Conservation (phyloP, 2,797 vertebrate species). For the Hydrocynus forskahlii region DNA sequence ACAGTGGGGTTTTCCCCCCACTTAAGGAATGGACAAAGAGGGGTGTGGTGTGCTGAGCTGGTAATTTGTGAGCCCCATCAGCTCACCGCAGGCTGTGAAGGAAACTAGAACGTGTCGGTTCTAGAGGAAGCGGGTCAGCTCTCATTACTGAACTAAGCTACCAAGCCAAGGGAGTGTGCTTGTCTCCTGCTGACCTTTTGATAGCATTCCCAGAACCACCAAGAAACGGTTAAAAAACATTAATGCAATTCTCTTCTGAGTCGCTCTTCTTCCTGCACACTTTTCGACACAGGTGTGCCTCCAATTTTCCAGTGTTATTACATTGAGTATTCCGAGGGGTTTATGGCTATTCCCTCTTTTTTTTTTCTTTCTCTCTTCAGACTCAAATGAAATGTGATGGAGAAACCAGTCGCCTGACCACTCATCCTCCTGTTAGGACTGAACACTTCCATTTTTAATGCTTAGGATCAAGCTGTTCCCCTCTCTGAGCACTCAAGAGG, state of each 20-base stretch:
- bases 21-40: background rate
- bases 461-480: slow-evolving; percentile 43
- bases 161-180: slow-evolving; percentile 39
- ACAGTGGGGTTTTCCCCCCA: slow-evolving; percentile 20
- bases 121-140: slow-evolving; percentile 46
- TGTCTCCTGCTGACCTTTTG: slow-evolving; percentile 49
- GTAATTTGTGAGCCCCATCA: slow-evolving; percentile 35
- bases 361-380: slow-evolving; percentile 24
- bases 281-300: slow-evolving; percentile 53
- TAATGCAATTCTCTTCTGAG: slow-evolving; percentile 47
- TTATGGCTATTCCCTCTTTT: slow-evolving; percentile 36
- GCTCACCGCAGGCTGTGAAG: slow-evolving; percentile 39
- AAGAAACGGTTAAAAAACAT: slow-evolving; percentile 51
- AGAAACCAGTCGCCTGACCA: slow-evolving; percentile 52
- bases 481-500: slow-evolving; percentile 23
- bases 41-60: slow-evolving; percentile 7
- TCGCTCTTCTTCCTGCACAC: slow-evolving; percentile 35
- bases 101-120: slow-evolving; percentile 47
- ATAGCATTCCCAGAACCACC: slow-evolving; percentile 60
- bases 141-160: slow-evolving; percentile 36
- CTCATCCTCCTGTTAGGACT: slow-evolving; percentile 46
- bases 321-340: slow-evolving; percentile 46
- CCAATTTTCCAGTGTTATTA: slow-evolving; percentile 58
- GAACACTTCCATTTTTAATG: slow-evolving; percentile 43
- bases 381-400: slow-evolving; percentile 56